Evolutionary conservation across 1,140 invertebrate species (phyloP).

Genomic region (Drosophila guanche): DNA sequence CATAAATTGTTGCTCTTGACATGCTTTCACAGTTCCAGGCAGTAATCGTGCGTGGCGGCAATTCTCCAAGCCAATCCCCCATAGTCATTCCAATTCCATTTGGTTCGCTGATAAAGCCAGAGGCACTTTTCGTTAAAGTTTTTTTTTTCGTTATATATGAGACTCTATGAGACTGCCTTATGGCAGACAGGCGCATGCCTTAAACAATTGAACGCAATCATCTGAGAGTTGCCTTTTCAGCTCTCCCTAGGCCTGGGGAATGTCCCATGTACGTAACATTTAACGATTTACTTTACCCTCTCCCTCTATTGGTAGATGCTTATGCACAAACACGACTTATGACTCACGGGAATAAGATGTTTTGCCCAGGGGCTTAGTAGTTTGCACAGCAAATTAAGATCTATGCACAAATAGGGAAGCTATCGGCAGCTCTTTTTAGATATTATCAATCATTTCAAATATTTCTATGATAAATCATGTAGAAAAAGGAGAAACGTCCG

Average conservation of each 20-base stretch:
- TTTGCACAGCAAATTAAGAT: not conserved
- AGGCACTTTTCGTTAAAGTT: slow-evolving; percentile 17
- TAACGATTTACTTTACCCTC: slow-evolving; percentile 1
- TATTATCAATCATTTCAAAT: not conserved
- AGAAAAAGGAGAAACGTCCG: no score
- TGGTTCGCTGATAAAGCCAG: slow-evolving; percentile 42
- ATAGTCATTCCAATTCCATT: slow-evolving; percentile 7
- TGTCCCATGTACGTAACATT: slow-evolving; percentile 37
- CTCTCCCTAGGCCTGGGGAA: slow-evolving; percentile 26
- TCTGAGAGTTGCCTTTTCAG: slow-evolving; percentile 20
- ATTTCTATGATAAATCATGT: not conserved
- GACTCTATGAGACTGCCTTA: not conserved
- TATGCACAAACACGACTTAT: slow-evolving; percentile 22
- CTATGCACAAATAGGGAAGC: not conserved
- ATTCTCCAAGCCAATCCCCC: slow-evolving; percentile 5
- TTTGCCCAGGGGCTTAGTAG: not conserved
- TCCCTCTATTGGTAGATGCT: slow-evolving; percentile 18
- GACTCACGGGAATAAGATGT: slow-evolving; percentile 20
- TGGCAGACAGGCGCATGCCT: not conserved
- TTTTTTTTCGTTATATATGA: slow-evolving; percentile 4
- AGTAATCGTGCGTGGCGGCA: slow-evolving; percentile 29
- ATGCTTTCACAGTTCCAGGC: slow-evolving; percentile 14
- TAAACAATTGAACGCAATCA: slow-evolving; percentile 20
- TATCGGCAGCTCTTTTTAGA: not conserved
- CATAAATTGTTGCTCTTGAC: slow-evolving; percentile 43